Conservation (phyloP, 2,888 invertebrate species). For the Hirtodrosophila trivittata region DNA sequence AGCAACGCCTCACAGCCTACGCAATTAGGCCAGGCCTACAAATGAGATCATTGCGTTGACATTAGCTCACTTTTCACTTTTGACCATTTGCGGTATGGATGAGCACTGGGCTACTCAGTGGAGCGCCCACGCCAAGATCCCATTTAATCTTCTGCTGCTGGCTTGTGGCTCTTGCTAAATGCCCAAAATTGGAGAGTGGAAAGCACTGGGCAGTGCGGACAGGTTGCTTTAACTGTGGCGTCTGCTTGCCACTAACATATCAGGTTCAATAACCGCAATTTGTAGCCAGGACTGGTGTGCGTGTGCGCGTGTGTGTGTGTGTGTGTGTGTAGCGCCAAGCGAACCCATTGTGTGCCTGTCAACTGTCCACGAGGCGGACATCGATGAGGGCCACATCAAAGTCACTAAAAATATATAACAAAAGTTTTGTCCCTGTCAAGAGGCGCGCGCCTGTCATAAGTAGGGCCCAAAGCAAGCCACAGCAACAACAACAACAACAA, state of each 20-base stretch:
- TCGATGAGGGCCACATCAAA: constrained; percentile 78
- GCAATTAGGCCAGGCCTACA: constrained; percentile 69
- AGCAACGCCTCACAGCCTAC: constrained; percentile 48
- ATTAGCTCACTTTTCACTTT: constrained; percentile 78
- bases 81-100: constrained; percentile 60
- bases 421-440: constrained; percentile 63
- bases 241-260: constrained; percentile 38
- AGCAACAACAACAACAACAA: constrained; percentile 24
- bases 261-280: constrained; percentile 77
- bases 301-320: constrained; percentile 3
- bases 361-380: constrained; percentile 68
- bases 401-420: constrained; percentile 74
- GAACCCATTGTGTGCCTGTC: constrained; percentile 73
- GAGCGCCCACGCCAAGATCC: constrained; percentile 37
- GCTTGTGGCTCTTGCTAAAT: constrained; percentile 43
- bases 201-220: constrained; percentile 24
- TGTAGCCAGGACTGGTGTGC: constrained; percentile 49
- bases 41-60: constrained; percentile 75
- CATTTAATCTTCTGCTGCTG: constrained; percentile 7
- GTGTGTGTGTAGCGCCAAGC: constrained; percentile 67
- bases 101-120: constrained; percentile 10
- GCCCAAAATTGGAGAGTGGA: constrained; percentile 68
- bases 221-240: constrained; percentile 47
- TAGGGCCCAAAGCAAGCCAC: constrained; percentile 48
- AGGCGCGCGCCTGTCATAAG: constrained; percentile 76